Evolutionary conservation across 1,140 invertebrate species (phyloP), one percentile per base, ranked within the genome.

Genomic region (Contarinia nasturtii): DNA sequence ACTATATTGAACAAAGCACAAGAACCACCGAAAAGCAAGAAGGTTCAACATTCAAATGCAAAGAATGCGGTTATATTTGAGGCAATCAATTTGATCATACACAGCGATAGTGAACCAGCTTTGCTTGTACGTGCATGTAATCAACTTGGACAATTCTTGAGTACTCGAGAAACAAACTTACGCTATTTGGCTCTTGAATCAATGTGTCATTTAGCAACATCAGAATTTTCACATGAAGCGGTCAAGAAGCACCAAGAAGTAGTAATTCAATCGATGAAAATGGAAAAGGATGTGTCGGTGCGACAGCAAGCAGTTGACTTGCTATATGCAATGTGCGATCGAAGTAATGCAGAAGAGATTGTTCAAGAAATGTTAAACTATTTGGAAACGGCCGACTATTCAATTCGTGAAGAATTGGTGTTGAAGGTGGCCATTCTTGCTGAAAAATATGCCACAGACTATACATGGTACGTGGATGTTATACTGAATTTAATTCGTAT

Each of bases 241-340:
- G 95, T 99, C 0, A 99, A 99, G 64, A 98, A 98, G 61, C 96
- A 99, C 64, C 95, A 98, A 68, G 95, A 99, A 69, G 96, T 97
- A 17, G 95, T 99, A 33, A 97, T 99, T 52, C 76, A 94, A 44
- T 96, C 96, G 2, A 86, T 99, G 74, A 99, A 99, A 75, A 97
- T 94, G 77, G 96, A 99, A 67, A 86, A 96, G 57, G 96, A 99
- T 72, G 94, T 98, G 0, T 97, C 92, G 49, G 95, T 99, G 1
- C 75, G 96, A 50, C 96, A 99, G 59, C 81, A 95, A 61, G 96
- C 96, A 42, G 94, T 99, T 2, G 96, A 99, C 69, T 70, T 99
- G n/a, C 66, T 99, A 0, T 99, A 99, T 68, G 96, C 96, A 14
- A 98, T 99, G 95, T 99, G 96, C 70, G 96, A 99, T 67, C 87